Conservation (phyloP, 2,113 vertebrate genomes). For the Megaleporinus macrocephalus region DNA sequence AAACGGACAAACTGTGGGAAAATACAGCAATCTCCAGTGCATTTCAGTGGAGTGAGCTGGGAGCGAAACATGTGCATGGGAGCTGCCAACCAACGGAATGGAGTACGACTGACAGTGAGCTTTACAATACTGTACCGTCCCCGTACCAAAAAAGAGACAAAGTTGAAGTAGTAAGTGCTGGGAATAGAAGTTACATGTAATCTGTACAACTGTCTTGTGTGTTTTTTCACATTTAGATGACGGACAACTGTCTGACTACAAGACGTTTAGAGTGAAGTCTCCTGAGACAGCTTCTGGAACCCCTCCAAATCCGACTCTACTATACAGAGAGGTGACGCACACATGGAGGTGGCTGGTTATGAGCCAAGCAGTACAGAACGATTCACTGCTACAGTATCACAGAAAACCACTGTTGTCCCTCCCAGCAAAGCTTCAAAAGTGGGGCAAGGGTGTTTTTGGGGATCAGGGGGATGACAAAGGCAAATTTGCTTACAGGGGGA, state of each 20-base stretch:
- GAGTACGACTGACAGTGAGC: conserved; percentile 11
- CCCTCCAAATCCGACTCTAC: background rate
- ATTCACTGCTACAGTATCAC: conserved; percentile 41
- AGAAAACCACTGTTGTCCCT: conserved; percentile 15
- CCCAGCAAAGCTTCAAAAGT: background rate
- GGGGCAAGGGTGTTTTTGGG: background rate
- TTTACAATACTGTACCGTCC: conserved; percentile 32
- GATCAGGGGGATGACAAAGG: background rate
- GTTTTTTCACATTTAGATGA: background rate
- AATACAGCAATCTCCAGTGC: conserved; percentile 59
- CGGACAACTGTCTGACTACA: background rate
- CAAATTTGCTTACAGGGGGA: background rate
- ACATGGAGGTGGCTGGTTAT: background rate
- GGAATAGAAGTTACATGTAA: background rate
- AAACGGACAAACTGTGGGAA: background rate
- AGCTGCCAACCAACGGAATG: conserved; percentile 59
- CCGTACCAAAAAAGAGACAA: conserved; percentile 5
- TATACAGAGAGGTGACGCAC: background rate
- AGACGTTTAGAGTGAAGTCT: conserved; percentile 4
- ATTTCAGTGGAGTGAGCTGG: conserved; percentile 59
- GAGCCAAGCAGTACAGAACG: conserved; percentile 14
- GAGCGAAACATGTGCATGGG: conserved; percentile 60
- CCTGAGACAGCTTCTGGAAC: background rate
- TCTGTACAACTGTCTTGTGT: conserved; percentile 2
- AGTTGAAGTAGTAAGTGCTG: conserved; percentile 38